Evolutionary conservation across 2,113 vertebrate genomes (phyloP), one percentile per base, ranked within the genome.

Genomic region (Morone chrysops): DNA sequence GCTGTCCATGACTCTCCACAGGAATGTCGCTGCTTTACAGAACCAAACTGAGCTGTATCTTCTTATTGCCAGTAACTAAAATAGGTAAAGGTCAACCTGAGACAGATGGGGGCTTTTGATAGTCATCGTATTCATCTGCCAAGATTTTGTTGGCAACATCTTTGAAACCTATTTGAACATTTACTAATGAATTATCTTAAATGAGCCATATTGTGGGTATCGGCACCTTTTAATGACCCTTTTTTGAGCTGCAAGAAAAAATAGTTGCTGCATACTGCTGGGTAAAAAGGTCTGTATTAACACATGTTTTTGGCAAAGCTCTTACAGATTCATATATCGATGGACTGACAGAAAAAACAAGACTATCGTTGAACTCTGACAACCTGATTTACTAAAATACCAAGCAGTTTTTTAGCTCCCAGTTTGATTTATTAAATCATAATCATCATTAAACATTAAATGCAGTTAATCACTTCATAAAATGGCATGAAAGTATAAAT

Each of bases 61-160:
- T 72, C 12, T 71, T 48, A 31, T 14, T 17, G 71, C 70, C 51
- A 67, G n/a, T 61, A 56, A 69, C 66, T 72, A 25, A 61, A 57
- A 74, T n/a, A 60, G 82, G 57, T 70, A 70, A 86, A 89, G 71
- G 78, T 85, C n/a, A 60, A 72, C 22, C 36, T 3, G 59, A 78
- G 45, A 54, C 62, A 73, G 51, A 59, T 51, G 13, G 45, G 12
- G 62, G 70, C 45, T 50, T 77, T 81, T 61, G 50, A 75, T 77
- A 68, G 65, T 75, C 70, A 53, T 83, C 69, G 31, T 51, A 51
- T 62, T 85, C 53, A 75, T 74, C 71, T 66, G 85, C 82, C 82
- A 80, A 87, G 66, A 59, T 65, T 82, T 60, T 60, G 41, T 53
- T 85, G 85, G 75, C 84, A 79, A 36, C 74, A 6, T 59, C n/a